Evolutionary conservation across 2,888 invertebrate species (phyloP).

Genomic region (Megaustenia siamemsis): DNA sequence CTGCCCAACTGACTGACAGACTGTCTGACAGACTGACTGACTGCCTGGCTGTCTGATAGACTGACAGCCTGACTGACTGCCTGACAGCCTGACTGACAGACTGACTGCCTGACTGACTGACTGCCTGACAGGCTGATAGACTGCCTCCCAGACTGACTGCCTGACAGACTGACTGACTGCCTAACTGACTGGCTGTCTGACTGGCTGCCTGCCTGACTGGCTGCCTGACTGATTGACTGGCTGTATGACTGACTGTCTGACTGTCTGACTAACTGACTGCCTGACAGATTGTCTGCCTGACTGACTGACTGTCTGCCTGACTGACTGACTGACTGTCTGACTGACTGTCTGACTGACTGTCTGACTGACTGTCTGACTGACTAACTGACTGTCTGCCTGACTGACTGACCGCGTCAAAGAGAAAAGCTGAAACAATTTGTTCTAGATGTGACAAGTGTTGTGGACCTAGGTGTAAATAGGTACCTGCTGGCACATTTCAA

Average conservation of each 20-base stretch:
- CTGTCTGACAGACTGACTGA: not conserved
- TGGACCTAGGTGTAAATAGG: too few species aligned
- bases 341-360: not conserved
- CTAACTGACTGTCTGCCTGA: too few species aligned
- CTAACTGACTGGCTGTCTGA: too few species aligned
- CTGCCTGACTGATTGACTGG: too few species aligned
- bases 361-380: not conserved
- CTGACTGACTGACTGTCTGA: not conserved
- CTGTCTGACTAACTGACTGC: too few species aligned
- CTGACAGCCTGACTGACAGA: not conserved
- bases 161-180: not conserved
- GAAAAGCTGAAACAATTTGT: too few species aligned
- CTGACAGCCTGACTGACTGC: not conserved
- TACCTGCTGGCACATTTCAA: too few species aligned
- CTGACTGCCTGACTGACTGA: not conserved
- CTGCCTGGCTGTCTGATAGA: not conserved
- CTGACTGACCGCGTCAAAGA: too few species aligned
- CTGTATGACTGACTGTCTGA: too few species aligned
- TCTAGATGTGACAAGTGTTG: too few species aligned
- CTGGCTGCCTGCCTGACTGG: too few species aligned
- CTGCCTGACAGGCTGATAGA: not conserved
- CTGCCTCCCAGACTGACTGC: not conserved
- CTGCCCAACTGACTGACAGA: not conserved
- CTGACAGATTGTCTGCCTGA: not conserved
- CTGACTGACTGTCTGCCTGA: constrained; percentile 3